These are phyloP conservation scores for Orientallactaga bullata DNA, from an alignment of 2,113 vertebrate species.

Conservation along the genomic window DNA sequence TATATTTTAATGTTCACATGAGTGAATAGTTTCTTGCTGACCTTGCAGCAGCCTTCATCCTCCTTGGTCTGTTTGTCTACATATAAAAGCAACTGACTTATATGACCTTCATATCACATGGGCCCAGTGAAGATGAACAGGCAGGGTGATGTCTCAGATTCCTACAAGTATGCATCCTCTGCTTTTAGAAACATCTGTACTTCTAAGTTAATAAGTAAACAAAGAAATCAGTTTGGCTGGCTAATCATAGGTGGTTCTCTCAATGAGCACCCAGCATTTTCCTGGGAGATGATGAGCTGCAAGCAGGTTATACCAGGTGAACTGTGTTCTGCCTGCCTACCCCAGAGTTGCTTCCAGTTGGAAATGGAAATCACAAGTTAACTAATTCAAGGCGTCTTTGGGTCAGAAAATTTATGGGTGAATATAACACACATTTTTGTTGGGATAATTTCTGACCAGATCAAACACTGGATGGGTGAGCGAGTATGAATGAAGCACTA, in stretches of 20 bases:
- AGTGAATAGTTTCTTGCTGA: not conserved
- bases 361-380: not conserved
- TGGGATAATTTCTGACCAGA: not conserved
- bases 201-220: conserved; percentile 13
- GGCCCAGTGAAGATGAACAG: not conserved
- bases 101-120: not conserved
- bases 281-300: not conserved
- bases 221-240: not conserved
- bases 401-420: not conserved
- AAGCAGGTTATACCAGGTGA: too few species aligned
- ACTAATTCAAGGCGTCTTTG: not conserved
- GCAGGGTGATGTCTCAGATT: not conserved
- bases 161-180: not conserved
- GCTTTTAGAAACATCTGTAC: not conserved
- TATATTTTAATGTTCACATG: not conserved
- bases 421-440: not conserved
- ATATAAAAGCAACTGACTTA: not conserved
- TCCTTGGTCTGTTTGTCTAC: not conserved
- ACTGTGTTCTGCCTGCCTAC: not conserved
- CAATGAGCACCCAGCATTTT: not conserved
- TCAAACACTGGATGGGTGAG: not conserved
- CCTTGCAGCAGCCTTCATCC: not conserved
- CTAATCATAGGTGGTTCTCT: not conserved
- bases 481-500: accelerated
- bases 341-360: not conserved